Evolutionary conservation across 2,888 invertebrate genomes (phyloP), one percentile per base, ranked within the genome.

Genomic region (Acanthacorydalis orientalis): DNA sequence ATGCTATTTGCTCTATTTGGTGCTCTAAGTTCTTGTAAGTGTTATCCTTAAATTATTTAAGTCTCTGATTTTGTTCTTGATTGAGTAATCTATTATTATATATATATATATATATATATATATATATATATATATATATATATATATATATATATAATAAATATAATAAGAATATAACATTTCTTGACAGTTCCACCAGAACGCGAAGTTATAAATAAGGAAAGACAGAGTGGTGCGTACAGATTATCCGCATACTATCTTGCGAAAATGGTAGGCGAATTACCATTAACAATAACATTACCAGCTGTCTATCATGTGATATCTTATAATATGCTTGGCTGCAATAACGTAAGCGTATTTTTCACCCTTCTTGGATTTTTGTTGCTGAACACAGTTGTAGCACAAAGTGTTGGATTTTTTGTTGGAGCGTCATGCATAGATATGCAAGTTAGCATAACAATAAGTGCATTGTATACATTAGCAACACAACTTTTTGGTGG

Each of bases 231-330:
- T 11, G 86, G 86, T 43, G 79, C 83, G 34, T 87, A 86, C 60
- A 71, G 85, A 47, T 67, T 86, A 46, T 83, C 83, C 8, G 83
- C 86, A 35, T 87, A 85, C 61, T 86, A 84, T 64, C 63, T 84
- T 60, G 83, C 86, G 50, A 85, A 86, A 67, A 83, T 83, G 80
- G 75, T 81, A 51, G 83, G 84, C 49, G 86, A 87, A 63, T 62
- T 84, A 57, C 85, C 85, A 8, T 63, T 85, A 53, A 80, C 80
- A 40, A 72, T 85, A 56, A 77, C 82, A 37, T 66, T 84, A 57
- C 85, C 85, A 49, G 78, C 82, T 40, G 74, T 83, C 57, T 84
- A 83, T 68, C 79, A 82, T 62, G 67, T 79, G 57, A 80, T 85
- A 56, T 78, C 81, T 53, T 86, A 85, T 65, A 81, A 83, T 54